Conservation (phyloP, 2,888 invertebrate species). For the Neoascia interrupta region DNA sequence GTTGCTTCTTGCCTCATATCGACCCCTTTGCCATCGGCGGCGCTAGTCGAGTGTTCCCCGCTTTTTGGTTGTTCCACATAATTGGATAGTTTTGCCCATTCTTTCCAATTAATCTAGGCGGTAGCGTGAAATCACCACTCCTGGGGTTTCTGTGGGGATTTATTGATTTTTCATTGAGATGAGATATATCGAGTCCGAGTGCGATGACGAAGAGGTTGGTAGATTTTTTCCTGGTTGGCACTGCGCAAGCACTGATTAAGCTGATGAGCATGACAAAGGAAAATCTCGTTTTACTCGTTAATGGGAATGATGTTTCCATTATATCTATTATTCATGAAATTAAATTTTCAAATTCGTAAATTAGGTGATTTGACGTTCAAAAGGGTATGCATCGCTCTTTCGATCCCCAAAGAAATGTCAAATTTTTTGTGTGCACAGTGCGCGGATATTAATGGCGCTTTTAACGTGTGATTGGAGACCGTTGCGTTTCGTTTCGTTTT, state of each 20-base stretch:
- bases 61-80: not conserved
- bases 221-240: not conserved
- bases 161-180: conserved; percentile 26
- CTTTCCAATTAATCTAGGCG: conserved; percentile 19
- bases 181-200: no score
- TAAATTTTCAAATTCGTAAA: conserved; percentile 45
- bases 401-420: conserved; percentile 20
- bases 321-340: conserved; percentile 39
- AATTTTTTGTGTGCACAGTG: conserved; percentile 10
- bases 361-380: conserved; percentile 19
- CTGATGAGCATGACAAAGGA: conserved; percentile 1
- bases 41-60: not conserved
- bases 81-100: not conserved
- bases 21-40: not conserved
- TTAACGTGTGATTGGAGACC: conserved; percentile 36
- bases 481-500: not conserved
- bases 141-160: conserved; percentile 9
- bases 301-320: conserved; percentile 44
- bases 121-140: conserved; percentile 39
- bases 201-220: no score
- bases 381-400: not conserved
- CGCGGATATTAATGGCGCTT: conserved; percentile 41
- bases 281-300: conserved; percentile 20
- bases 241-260: conserved; percentile 11
- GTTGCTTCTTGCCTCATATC: no score